Evolutionary conservation across 2,113 vertebrate species (phyloP), one percentile per base, ranked within the genome.

Genomic region (Uria aalge): DNA sequence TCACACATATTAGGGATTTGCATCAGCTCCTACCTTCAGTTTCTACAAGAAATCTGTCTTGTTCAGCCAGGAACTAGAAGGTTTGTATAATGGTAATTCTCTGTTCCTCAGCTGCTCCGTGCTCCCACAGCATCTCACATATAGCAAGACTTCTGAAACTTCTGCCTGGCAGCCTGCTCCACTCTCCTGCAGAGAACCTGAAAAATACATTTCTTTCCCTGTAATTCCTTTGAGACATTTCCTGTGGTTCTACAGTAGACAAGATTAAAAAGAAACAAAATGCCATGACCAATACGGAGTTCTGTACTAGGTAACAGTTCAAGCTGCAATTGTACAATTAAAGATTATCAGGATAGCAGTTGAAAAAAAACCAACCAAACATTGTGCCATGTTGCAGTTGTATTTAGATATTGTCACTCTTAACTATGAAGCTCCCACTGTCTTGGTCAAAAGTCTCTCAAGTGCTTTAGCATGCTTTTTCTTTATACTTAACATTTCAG

Each of bases 181-280:
- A 8, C 45, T 32, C 80, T 94, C 92, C 87, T 2, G 15, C 68
- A 90, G 77, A 94, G 68, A 90, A 59, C 22, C 52, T 90, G 85
- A 82, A 85, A 78, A 90, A 74, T 13, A 64, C 19, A 2, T 55
- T 63, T 78, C 43, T 87, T 81, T 32, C 50, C 32, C 62, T 45
- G 8, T 47, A 41, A 81, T 38, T 75, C 64, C 78, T 90, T 85
- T 59, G 32, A 15, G 32, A 36, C 15, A 16, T 71, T 85, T 71
- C 64, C 32, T 60, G 69, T 19, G 74, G 56, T 67, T 91, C 74
- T 91, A 63, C 60, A 53, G 84, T 2, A 81, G 77, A 50, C 38
- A 77, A 87, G 69, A 82, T 75, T 50, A 74, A 81, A 94, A 85
- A 67, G 57, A 62, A 85, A 76, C 52, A 76, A 72, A 87, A 72